Base-by-base conservation (phyloP, 2,113 vertebrate genomes). In the Phylloscopus trochiloides region DNA sequence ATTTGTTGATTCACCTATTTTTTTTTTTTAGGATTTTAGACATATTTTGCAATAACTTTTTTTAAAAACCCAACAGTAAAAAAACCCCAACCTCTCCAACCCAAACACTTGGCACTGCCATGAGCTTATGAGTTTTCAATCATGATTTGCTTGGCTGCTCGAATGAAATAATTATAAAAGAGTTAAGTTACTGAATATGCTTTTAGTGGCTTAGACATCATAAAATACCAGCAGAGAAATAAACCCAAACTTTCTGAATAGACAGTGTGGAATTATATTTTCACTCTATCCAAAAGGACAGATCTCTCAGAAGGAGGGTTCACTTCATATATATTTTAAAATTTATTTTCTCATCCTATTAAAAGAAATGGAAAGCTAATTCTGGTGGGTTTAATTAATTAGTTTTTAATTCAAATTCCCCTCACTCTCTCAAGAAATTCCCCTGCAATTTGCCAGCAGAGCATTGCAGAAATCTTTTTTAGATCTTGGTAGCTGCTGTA, bases 361-460 rank as follows among this genome's bases (percentile, higher is more conserved):
- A 58, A 89, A 86, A 88, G 76, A 91, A 87, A 91, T 50, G 20
- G 36, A 85, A 86, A 51, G 21, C 47, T 81, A 51, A 54, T 84
- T 95, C 70, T 82, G 47, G 18, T 85, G 61, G 6, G 28, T 59
- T 89, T 87, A 87, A 55, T 79, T 52, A 90, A 91, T 87, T 77
- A 72, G 40, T 54, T 94, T 80, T 84, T 40, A 63, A 87, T 84
- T 77, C 34, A 52, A 50, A 78, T 85, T 74, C 51, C 38, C 32
- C 4, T 80, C 14, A 6, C 7, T 70, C 51, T 50, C 61, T 63
- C 36, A 75, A 87, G 54, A 81, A 91, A 65, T 78, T 68, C 85
- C 52, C 66, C 57, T 85, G 70, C 48, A 87, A 52, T 79, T 81
- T 96, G 24, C 74, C 70, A 79, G 85, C 70, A 75, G 36, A 63